Evolutionary conservation across 2,888 invertebrate species (phyloP), one percentile per base, ranked within the genome.

Genomic region (Apamea monoglypha): DNA sequence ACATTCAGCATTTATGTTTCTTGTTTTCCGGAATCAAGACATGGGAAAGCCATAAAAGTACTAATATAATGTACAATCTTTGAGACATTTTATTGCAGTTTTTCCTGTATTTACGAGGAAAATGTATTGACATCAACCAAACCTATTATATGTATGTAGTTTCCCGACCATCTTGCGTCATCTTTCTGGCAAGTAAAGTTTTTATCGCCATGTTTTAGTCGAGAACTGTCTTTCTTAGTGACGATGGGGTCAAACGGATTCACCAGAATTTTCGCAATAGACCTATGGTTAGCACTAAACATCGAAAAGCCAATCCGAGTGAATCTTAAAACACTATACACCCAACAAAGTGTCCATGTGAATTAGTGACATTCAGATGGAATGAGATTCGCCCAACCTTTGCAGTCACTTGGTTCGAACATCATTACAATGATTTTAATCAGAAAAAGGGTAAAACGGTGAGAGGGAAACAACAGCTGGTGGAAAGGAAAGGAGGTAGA

Each of bases 11-110:
- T 78, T 86, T 70, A 72, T 70, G 67, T 68, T 47, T 25, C 50
- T 63, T 36, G 69, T 84, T 77, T 83, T 40, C 71, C 67, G 44
- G 66, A 76, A 68, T 80, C 59, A 75, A 88, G 66, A 79, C 53
- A 59, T 63, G 61, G 59, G 40, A 69, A 80, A 68, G 50, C 61
- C 76, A 73, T 88, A 81, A 76, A 78, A 77, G 64, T 68, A 47
- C 61, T 53, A 80, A 63, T 82, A 74, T 77, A 82, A 83, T 80
- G 53, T 76, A 78, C 59, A 53, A 73, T 64, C 32, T 61, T 50
- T 56, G 40, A 47, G 59, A 77, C 29, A 63, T 74, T 69, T 76
- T 69, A 70, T 66, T 75, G 21, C n/a, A 72, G 36, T 40, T 36
- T 79, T 74, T 81, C 61, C 29, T 66, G 44, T 44, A 53, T 77